phyloP scores from a whole-genome alignment of 2,113 vertebrate genomes.

The Tyto alba region DNA sequence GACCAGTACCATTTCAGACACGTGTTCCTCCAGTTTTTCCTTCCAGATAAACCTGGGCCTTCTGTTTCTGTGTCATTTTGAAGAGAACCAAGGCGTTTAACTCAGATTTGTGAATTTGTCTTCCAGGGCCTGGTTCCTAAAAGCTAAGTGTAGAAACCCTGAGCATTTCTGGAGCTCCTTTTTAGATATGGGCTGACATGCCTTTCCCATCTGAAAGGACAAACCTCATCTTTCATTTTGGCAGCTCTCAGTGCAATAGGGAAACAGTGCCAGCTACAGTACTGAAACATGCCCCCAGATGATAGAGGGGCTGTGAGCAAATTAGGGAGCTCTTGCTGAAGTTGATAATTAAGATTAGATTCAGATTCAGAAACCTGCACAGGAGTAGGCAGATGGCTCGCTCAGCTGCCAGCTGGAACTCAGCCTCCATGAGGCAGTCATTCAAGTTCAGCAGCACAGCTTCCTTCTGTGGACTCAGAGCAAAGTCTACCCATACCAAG shows the following conservation, averaged over 20 bases:
- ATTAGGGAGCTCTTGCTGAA: slow-evolving; percentile 55
- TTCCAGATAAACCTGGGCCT: neutral
- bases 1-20: neutral
- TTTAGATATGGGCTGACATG: neutral
- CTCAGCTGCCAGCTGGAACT: slow-evolving; percentile 54
- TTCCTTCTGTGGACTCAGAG: neutral
- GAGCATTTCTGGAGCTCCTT: neutral
- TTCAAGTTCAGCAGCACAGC: slow-evolving; percentile 5
- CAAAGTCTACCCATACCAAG: neutral
- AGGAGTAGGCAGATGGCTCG: slow-evolving; percentile 42
- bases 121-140: neutral
- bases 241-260: neutral
- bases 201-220: neutral
- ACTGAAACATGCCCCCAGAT: slow-evolving; percentile 42
- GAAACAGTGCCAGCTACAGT: slow-evolving; percentile 12
- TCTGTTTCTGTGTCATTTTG: neutral
- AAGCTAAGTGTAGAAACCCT: neutral
- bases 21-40: neutral
- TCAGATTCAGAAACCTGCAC: slow-evolving; percentile 46
- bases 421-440: slow-evolving; percentile 4
- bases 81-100: neutral
- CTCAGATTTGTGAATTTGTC: neutral
- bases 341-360: slow-evolving; percentile 59
- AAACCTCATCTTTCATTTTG: neutral
- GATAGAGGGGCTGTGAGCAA: slow-evolving; percentile 33